phyloP scores from a whole-genome alignment of 2,797 vertebrate genomes.

The Megaceryle alcyon region DNA sequence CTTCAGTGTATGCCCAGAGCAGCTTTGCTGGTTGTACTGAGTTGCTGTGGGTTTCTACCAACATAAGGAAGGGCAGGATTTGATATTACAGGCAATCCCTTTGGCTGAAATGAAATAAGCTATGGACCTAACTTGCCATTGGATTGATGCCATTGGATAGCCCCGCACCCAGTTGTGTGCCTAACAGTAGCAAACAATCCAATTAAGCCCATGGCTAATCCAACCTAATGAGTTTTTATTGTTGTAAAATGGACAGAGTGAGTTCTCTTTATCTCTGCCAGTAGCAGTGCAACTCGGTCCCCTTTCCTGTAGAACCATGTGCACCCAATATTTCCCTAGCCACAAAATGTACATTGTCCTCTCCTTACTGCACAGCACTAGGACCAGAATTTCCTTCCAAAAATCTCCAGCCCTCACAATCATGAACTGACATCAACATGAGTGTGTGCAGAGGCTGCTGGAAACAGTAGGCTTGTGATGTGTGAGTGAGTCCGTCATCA shows the following conservation, averaged over 20 bases:
- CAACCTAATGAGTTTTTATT: not conserved
- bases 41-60: not conserved
- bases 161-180: not conserved
- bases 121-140: accelerated
- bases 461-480: not conserved
- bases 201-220: not conserved
- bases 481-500: accelerated
- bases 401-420: accelerated
- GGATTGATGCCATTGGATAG: not conserved
- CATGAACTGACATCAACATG: accelerated
- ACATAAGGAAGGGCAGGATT: not conserved
- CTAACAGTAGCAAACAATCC: not conserved
- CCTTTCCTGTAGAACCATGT: not conserved
- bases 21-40: not conserved
- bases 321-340: accelerated
- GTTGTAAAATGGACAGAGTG: not conserved
- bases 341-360: not conserved
- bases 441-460: not conserved
- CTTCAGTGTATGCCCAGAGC: not conserved
- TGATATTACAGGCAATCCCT: not conserved
- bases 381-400: not conserved
- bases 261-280: not conserved
- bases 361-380: accelerated
- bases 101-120: not conserved
- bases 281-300: not conserved